Evolutionary conservation across 1,140 invertebrate species (phyloP), one percentile per base, ranked within the genome.

Genomic region (Aphis craccivora): DNA sequence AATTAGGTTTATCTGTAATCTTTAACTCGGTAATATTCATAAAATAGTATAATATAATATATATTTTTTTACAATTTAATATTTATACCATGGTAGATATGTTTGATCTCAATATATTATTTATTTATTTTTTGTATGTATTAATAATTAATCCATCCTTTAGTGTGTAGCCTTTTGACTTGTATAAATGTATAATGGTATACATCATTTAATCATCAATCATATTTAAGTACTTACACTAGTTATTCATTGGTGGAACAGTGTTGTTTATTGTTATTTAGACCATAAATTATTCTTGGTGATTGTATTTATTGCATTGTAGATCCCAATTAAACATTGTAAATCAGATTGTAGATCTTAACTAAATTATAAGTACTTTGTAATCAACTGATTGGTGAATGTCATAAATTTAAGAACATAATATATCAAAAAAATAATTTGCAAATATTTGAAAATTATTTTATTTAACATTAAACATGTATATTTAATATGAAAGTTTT

Each of bases 61-160:
- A 60, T 90, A 90, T 90, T 90, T 90, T 90, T 90, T 14, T 90
- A 67, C 53, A 43, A 30, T 60, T 67, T 6, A 40, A 60, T 90
- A 60, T 43, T 60, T 55, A 60, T 90, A 90, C 37, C 25, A 43
- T 22, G 3, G 18, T 90, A 43, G 37, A 67, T 60, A 30, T 55
- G 30, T 90, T 90, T 90, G 89, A 90, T 90, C 89, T 90, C 89
- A 90, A n/a, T 60, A 90, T 9, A 76, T 76, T 76, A n/a, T 76
- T 76, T 67, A n/a, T n/a, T 60, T 76, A 76, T 76, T 88, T 55
- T 37, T 55, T 35, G 11, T 53, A 23, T 89, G 8, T 53, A 89
- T 35, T 89, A 37, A 53, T 89, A 53, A 89, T 89, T 37, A 53
- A 89, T 89, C 37, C 23, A 48, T 88, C 37, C 45, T 89, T 55